These are phyloP conservation scores for Babyrousa celebensis DNA, from an alignment of 2,797 vertebrate genomes.

Conservation along the genomic window DNA sequence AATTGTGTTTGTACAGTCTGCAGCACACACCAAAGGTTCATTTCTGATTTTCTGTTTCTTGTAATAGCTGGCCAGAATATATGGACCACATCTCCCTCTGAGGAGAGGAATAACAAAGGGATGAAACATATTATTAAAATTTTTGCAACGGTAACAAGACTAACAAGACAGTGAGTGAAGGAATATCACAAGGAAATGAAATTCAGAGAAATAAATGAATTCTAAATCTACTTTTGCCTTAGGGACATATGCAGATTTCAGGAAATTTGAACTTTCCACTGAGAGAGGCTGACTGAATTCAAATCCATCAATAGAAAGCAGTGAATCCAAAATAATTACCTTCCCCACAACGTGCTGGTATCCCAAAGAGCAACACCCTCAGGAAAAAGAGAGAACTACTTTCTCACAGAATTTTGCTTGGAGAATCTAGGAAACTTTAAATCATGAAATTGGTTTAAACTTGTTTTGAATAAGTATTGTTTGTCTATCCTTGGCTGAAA, in stretches of 20 bases:
- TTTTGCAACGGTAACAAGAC: neutral
- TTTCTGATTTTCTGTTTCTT: slow-evolving; percentile 56
- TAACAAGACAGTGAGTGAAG: neutral
- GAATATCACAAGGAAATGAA: slow-evolving; percentile 1
- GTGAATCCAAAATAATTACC: neutral
- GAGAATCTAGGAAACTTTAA: neutral
- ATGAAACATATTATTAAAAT: neutral
- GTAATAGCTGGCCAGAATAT: neutral
- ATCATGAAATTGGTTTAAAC: neutral
- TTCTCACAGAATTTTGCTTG: neutral
- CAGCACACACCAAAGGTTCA: neutral
- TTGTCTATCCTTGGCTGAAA: neutral
- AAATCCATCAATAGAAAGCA: neutral
- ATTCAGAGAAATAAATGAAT: slow-evolving; percentile 55
- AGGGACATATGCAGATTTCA: neutral
- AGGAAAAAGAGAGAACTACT: neutral
- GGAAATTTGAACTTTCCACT: slow-evolving; percentile 23
- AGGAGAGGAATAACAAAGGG: neutral
- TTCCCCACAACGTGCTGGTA: neutral
- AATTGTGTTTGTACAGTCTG: neutral
- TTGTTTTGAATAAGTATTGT: neutral
- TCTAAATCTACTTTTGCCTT: slow-evolving; percentile 45
- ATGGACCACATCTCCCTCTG: neutral
- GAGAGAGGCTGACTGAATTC: neutral
- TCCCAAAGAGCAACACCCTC: neutral